phyloP scores from a whole-genome alignment of 1,140 invertebrate species.

The Drosophila seguyi region DNA sequence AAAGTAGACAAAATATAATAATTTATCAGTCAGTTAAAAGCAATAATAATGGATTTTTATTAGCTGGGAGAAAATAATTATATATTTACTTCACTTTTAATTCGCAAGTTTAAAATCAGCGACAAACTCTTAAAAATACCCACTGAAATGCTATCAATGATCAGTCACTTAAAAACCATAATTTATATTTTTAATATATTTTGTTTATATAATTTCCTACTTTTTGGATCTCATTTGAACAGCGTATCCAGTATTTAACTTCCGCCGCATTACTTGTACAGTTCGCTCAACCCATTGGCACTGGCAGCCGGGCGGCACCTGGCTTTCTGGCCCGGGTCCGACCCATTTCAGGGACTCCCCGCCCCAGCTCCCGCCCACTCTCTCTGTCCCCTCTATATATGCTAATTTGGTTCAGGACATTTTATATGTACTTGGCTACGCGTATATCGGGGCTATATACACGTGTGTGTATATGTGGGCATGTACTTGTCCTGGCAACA shows the following conservation, averaged over 20 bases:
- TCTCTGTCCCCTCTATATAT: slow-evolving; percentile 41
- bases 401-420: slow-evolving; percentile 77
- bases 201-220: neutral
- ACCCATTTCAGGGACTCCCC: neutral
- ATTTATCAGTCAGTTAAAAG: too few species aligned
- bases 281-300: slow-evolving; percentile 20
- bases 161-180: neutral
- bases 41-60: too few species aligned
- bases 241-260: slow-evolving; percentile 9
- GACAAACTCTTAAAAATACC: neutral
- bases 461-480: neutral
- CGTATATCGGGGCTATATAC: slow-evolving; percentile 25
- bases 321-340: slow-evolving; percentile 18
- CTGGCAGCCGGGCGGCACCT: slow-evolving; percentile 42
- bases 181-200: neutral
- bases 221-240: neutral
- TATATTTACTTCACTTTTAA: neutral
- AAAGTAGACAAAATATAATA: too few species aligned
- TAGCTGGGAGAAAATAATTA: too few species aligned
- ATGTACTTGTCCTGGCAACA: slow-evolving; percentile 36
- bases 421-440: slow-evolving; percentile 41
- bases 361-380: too few species aligned
- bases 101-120: neutral
- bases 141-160: too few species aligned
- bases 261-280: neutral